Conservation (phyloP, 1,140 invertebrate genomes). For the Drosophila repleta region DNA sequence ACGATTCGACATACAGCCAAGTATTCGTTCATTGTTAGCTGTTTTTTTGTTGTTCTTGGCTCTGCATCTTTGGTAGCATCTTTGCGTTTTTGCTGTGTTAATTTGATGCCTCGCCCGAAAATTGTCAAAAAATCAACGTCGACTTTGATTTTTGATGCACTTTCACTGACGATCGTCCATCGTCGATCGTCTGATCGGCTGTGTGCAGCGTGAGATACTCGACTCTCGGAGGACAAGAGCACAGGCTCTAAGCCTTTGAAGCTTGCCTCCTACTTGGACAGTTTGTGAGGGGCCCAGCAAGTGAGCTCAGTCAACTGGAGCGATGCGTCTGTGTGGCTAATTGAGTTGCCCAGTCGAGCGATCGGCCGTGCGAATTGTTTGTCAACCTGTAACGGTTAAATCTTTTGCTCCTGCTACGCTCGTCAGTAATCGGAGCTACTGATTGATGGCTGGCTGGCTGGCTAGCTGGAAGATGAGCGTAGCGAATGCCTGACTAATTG, state of each 20-base stretch:
- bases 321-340: slow-evolving; percentile 62
- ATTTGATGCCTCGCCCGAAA: slow-evolving; percentile 73
- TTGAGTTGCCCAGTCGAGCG: slow-evolving; percentile 68
- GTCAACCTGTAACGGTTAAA: slow-evolving; percentile 77
- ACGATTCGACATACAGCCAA: background rate
- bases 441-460: slow-evolving; percentile 57
- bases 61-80: slow-evolving; percentile 68
- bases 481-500: slow-evolving; percentile 73
- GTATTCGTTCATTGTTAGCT: background rate
- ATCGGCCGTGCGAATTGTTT: slow-evolving; percentile 78
- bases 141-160: slow-evolving; percentile 78
- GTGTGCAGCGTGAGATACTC: slow-evolving; percentile 74
- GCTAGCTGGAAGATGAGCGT: slow-evolving; percentile 43
- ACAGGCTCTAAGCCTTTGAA: slow-evolving; percentile 29
- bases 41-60: background rate
- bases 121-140: slow-evolving; percentile 66
- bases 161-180: slow-evolving; percentile 62
- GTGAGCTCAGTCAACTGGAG: slow-evolving; percentile 68
- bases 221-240: slow-evolving; percentile 4
- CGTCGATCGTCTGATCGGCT: slow-evolving; percentile 2
- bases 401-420: slow-evolving; percentile 46
- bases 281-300: slow-evolving; percentile 20
- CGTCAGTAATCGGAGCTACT: slow-evolving; percentile 63
- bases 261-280: slow-evolving; percentile 69
- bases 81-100: slow-evolving; percentile 68